These are phyloP conservation scores for Threskiornis aethiopicus DNA, from an alignment of 2,797 vertebrate species.

Conservation along the genomic window DNA sequence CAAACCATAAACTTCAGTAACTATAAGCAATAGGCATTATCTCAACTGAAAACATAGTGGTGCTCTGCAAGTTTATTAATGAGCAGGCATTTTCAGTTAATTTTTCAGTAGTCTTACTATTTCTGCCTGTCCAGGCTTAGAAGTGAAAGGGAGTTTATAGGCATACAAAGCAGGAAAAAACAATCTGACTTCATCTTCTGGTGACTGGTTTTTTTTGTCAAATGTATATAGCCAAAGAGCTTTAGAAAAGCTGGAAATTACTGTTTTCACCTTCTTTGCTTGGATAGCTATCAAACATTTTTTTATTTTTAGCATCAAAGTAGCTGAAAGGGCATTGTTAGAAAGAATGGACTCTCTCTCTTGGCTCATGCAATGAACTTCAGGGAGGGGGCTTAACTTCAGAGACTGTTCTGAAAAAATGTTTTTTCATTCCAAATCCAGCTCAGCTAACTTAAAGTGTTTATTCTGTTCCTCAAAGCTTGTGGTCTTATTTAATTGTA, in stretches of 20 bases:
- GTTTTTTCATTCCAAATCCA: neutral
- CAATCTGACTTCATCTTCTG: conserved; percentile 3
- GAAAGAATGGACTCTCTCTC: conserved; percentile 42
- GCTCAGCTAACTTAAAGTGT: neutral
- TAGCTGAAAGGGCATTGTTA: conserved; percentile 63
- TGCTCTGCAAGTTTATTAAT: neutral
- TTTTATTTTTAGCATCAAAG: conserved; percentile 72
- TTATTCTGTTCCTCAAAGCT: neutral
- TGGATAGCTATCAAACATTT: conserved; percentile 66
- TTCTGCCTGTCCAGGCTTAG: neutral
- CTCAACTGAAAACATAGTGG: neutral
- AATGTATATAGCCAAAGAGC: conserved; percentile 14
- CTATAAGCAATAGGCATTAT: neutral
- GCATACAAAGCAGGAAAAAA: neutral
- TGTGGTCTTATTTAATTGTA: neutral
- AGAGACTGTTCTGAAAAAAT: conserved; percentile 9
- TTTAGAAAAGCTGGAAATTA: conserved; percentile 67
- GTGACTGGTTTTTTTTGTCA: neutral
- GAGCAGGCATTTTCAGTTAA: neutral
- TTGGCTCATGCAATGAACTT: conserved; percentile 28
- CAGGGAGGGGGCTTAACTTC: conserved; percentile 18
- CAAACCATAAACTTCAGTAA: neutral
- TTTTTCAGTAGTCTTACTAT: neutral
- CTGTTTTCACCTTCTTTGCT: conserved; percentile 65
- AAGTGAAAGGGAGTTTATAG: neutral